These are phyloP conservation scores for Agriopis leucophaearia DNA, from an alignment of 2,888 invertebrate genomes.

Conservation along the genomic window DNA sequence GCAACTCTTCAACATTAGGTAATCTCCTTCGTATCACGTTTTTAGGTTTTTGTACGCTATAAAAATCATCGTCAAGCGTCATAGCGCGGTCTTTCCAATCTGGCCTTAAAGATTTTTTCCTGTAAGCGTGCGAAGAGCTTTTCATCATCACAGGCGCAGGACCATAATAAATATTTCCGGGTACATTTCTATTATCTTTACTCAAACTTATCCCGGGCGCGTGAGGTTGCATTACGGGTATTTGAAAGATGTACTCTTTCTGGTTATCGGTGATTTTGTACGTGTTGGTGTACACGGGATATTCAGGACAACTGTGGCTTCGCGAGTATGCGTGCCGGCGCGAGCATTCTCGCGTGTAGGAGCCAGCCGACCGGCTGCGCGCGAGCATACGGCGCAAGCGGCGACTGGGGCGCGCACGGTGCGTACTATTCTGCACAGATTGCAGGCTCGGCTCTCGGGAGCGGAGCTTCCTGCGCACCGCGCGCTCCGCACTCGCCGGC, in stretches of 20 bases:
- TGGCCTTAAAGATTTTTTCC: slow-evolving; percentile 38
- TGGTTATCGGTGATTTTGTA: slow-evolving; percentile 68
- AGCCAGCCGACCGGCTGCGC: slow-evolving; percentile 72
- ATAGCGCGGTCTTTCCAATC: slow-evolving; percentile 23
- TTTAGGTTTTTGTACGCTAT: slow-evolving; percentile 40
- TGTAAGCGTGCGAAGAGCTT: slow-evolving; percentile 34
- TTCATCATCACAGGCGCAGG: slow-evolving; percentile 40
- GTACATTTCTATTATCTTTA: slow-evolving; percentile 47
- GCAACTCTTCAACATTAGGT: slow-evolving; percentile 54
- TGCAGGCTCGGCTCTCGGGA: slow-evolving; percentile 7
- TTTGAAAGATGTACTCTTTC: slow-evolving; percentile 65
- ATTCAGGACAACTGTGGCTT: slow-evolving; percentile 73
- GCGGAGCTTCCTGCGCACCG: slow-evolving; percentile 58
- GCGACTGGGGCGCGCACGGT: slow-evolving; percentile 58
- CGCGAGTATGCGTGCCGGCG: slow-evolving; percentile 64
- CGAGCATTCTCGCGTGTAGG: slow-evolving; percentile 59
- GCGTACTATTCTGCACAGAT: slow-evolving; percentile 38
- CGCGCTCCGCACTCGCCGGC: slow-evolving; percentile 62
- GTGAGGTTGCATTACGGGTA: slow-evolving; percentile 43
- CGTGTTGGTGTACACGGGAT: slow-evolving; percentile 61
- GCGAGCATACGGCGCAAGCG: slow-evolving; percentile 63
- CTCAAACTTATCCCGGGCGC: slow-evolving; percentile 9
- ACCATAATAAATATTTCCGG: slow-evolving; percentile 49
- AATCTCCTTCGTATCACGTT: slow-evolving; percentile 50
- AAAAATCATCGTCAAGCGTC: slow-evolving; percentile 47